Evolutionary conservation across 2,888 invertebrate genomes (phyloP), one percentile per base, ranked within the genome.

Genomic region (Agrotis ipsilon): DNA sequence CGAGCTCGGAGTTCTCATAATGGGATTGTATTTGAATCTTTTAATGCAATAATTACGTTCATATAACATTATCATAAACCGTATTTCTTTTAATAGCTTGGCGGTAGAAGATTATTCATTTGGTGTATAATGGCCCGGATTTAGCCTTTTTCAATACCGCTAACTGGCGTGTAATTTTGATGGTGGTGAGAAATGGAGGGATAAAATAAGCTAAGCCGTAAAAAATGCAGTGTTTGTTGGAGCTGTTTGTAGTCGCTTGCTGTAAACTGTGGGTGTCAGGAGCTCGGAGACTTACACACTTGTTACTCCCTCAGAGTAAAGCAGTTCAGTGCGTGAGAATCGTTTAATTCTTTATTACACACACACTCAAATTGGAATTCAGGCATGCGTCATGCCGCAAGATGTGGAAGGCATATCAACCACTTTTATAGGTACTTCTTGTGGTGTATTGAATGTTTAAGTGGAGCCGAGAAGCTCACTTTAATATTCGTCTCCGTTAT

Each of bases 321-420:
- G 7, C 58, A 58, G 61, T 24, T 59, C 64, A 61, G 57, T 72
- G 66, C 55, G 71, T 54, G 61, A 67, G 60, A 51, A 57, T 72
- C 72, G 74, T 78, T 85, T 84, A 82, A 83, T 81, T 81, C 73
- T 83, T 80, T 83, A 85, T 81, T 83, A 83, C 83, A 72, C 69
- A 83, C 83, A 72, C 69, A 74, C 67, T 74, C 73, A 78, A 84
- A 85, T 85, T 82, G 84, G 72, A 82, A 85, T 85, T 75, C 69
- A 78, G 73, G 67, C 60, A 78, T 82, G 76, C 68, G 81, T 78
- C 75, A 81, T 72, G 82, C 74, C 59, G 55, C 70, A 68, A 78
- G 65, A 81, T 84, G 78, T 70, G 81, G 64, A 69, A 73, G 59
- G 75, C 80, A 80, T 83, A 81, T 76, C 67, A 83, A 74, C 69